Evolutionary conservation across 2,888 invertebrate species (phyloP).

Genomic region (Dolichomitus sp.): DNA sequence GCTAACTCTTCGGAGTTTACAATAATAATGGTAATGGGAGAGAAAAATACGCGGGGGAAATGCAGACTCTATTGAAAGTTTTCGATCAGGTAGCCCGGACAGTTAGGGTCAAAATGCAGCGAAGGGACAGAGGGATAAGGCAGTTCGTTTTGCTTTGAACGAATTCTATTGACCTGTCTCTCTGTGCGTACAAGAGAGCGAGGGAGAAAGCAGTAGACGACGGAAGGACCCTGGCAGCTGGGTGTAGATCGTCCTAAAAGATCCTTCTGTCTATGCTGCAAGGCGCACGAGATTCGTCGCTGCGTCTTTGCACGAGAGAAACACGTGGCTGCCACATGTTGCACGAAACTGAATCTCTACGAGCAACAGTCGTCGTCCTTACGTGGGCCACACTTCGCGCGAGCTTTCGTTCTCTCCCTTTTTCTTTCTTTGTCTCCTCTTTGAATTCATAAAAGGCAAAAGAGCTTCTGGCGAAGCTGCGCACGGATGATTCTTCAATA

Average conservation of each 20-base stretch:
- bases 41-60: conserved; percentile 11
- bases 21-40: conserved; percentile 21
- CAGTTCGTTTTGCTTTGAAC: conserved; percentile 40
- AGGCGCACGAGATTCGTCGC: conserved; percentile 49
- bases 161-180: conserved; percentile 60
- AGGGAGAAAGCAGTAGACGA: conserved; percentile 42
- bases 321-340: conserved; percentile 86
- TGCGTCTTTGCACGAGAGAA: conserved; percentile 76
- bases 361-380: conserved; percentile 41
- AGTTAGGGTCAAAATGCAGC: conserved; percentile 52
- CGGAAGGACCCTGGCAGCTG: conserved; percentile 58
- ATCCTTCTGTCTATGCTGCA: conserved; percentile 56
- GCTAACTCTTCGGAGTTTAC: conserved; percentile 21
- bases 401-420: conserved; percentile 42
- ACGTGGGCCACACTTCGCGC: conserved; percentile 67
- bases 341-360: conserved; percentile 82
- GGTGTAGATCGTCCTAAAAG: conserved; percentile 66
- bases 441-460: conserved; percentile 52
- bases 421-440: conserved; percentile 7
- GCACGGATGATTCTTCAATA: conserved; percentile 53
- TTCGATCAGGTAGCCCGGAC: conserved; percentile 51
- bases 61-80: conserved; percentile 54
- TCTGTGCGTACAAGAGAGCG: conserved; percentile 12
- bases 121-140: conserved; percentile 37
- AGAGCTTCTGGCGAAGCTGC: conserved; percentile 53